Evolutionary conservation across 2,888 invertebrate species (phyloP).

Genomic region (Hydropsyche betteni): DNA sequence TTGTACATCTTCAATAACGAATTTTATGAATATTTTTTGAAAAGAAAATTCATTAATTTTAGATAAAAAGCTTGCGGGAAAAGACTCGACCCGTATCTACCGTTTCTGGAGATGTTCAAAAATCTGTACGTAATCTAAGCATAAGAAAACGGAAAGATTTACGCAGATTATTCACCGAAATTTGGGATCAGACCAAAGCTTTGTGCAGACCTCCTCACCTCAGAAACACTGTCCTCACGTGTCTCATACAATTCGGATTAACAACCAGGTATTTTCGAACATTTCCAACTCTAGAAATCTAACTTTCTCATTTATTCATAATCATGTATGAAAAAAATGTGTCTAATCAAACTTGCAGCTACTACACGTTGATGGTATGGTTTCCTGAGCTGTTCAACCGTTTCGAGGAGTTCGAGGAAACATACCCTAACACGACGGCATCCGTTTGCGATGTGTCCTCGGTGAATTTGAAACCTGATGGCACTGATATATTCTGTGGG

Average conservation of each 20-base stretch:
- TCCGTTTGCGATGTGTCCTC: slow-evolving; percentile 82
- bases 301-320: not conserved
- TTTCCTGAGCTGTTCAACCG: slow-evolving; percentile 89
- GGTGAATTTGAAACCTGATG: slow-evolving; percentile 64
- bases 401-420: slow-evolving; percentile 77
- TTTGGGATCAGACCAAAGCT: slow-evolving; percentile 78
- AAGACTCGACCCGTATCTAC: slow-evolving; percentile 72
- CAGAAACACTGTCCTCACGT: slow-evolving; percentile 78
- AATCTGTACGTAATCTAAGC: slow-evolving; percentile 74
- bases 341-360: slow-evolving; percentile 65
- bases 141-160: slow-evolving; percentile 78
- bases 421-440: slow-evolving; percentile 73
- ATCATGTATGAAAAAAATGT: too few relatives aligned
- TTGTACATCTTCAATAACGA: slow-evolving; percentile 24
- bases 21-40: not conserved
- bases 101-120: slow-evolving; percentile 70
- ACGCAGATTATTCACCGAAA: slow-evolving; percentile 73
- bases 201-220: slow-evolving; percentile 79
- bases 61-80: slow-evolving; percentile 77
- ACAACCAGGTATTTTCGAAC: slow-evolving; percentile 71
- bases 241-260: slow-evolving; percentile 84
- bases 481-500: slow-evolving; percentile 67
- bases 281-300: not conserved
- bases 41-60: slow-evolving; percentile 47
- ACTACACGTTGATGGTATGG: slow-evolving; percentile 93